These are phyloP conservation scores for Microchrysa polita DNA, from an alignment of 2,888 invertebrate species.

Conservation along the genomic window DNA sequence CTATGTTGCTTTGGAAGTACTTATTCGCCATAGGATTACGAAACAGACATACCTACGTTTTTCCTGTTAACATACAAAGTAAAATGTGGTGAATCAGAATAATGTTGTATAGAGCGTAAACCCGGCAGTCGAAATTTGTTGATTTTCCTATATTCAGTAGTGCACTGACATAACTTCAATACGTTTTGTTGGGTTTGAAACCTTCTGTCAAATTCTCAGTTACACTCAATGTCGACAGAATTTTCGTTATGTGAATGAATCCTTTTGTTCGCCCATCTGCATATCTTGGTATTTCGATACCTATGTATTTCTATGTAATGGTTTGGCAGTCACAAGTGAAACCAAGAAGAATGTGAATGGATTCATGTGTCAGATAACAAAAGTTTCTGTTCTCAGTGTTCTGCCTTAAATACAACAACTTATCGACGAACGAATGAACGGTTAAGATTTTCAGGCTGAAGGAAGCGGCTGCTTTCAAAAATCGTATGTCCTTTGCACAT, in stretches of 20 bases:
- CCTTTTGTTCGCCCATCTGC: background rate
- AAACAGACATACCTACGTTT: too few relatives aligned
- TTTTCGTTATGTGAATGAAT: background rate
- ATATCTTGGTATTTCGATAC: too few relatives aligned
- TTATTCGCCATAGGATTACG: too few relatives aligned
- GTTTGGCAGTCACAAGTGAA: constrained; percentile 2
- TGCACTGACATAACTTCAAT: constrained; percentile 22
- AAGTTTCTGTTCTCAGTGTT: constrained; percentile 20
- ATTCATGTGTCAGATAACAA: constrained; percentile 21
- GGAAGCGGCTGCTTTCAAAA: background rate
- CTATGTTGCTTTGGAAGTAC: too few relatives aligned
- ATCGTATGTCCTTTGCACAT: background rate
- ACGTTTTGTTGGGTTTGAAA: background rate
- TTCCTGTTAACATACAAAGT: too few relatives aligned
- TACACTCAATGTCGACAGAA: constrained; percentile 1
- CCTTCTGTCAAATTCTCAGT: background rate
- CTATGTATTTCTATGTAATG: background rate
- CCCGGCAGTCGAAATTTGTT: too few relatives aligned
- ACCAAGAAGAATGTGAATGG: constrained; percentile 4
- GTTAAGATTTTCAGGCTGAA: background rate
- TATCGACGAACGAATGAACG: background rate
- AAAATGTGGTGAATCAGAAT: too few relatives aligned
- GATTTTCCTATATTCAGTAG: too few relatives aligned
- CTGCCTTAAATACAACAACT: constrained; percentile 29
- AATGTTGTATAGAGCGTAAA: too few relatives aligned